phyloP scores from a whole-genome alignment of 2,797 vertebrate genomes.

The Sebastes matsubarae region DNA sequence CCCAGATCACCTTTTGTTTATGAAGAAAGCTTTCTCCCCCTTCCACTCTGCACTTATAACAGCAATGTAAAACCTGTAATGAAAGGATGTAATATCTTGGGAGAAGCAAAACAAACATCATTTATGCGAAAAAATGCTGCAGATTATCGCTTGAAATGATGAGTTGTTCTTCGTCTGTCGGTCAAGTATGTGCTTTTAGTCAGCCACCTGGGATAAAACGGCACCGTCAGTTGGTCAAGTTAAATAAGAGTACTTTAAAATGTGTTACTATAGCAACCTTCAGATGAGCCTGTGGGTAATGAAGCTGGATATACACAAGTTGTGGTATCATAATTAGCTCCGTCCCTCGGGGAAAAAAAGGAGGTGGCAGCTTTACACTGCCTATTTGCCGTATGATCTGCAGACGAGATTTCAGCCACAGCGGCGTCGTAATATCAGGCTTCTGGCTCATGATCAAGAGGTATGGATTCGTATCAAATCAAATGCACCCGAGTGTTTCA shows the following conservation, averaged over 20 bases:
- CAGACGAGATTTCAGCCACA: slow-evolving; percentile 18
- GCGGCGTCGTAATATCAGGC: not conserved
- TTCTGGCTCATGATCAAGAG: not conserved
- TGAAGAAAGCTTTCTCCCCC: not conserved
- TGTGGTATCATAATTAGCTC: slow-evolving; percentile 62
- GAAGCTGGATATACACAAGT: slow-evolving; percentile 48
- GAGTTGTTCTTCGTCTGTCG: not conserved
- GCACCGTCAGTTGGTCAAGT: slow-evolving; percentile 12
- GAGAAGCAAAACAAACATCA: slow-evolving; percentile 30
- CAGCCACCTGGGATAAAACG: slow-evolving; percentile 21
- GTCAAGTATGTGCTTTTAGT: slow-evolving; percentile 28
- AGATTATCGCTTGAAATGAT: slow-evolving; percentile 11
- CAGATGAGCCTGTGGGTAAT: slow-evolving; percentile 55
- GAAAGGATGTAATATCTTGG: not conserved
- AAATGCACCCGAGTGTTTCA: slow-evolving; percentile 9
- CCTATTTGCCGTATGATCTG: slow-evolving; percentile 33
- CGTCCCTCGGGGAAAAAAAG: slow-evolving; percentile 12
- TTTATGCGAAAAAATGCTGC: slow-evolving; percentile 7
- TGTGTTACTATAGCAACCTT: slow-evolving; percentile 60
- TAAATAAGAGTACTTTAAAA: slow-evolving; percentile 27
- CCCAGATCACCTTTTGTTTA: slow-evolving; percentile 15
- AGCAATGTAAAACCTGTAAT: slow-evolving; percentile 22
- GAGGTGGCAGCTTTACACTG: slow-evolving; percentile 42
- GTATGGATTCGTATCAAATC: slow-evolving; percentile 3
- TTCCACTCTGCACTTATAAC: not conserved